phyloP scores from a whole-genome alignment of 2,797 vertebrate genomes.

The Lophotriccus pileatus region DNA sequence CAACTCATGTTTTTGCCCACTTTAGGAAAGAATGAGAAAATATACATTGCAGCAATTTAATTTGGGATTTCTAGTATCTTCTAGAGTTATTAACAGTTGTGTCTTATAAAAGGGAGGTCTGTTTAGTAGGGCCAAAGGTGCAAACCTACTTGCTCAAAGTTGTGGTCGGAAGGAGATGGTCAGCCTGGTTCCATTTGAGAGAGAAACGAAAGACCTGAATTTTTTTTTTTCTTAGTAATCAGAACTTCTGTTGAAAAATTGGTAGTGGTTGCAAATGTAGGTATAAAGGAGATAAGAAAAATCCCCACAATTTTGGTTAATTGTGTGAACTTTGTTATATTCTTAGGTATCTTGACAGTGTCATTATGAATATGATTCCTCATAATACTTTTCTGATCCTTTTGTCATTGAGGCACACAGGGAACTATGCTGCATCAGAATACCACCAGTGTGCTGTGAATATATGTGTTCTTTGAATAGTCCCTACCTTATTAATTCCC shows the following conservation, averaged over 20 bases:
- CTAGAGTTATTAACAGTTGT: background rate
- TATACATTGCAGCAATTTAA: background rate
- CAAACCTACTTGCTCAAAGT: background rate
- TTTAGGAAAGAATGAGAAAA: background rate
- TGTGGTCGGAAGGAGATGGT: background rate
- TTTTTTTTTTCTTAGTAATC: background rate
- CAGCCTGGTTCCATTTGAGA: background rate
- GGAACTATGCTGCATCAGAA: background rate
- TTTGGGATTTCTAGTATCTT: background rate
- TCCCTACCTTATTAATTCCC: background rate
- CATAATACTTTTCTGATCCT: background rate
- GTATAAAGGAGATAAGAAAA: background rate
- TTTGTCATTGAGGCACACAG: background rate
- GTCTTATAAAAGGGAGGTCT: background rate
- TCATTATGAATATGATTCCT: background rate
- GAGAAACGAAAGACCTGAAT: background rate
- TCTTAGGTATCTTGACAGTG: background rate
- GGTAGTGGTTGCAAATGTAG: background rate
- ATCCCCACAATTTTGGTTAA: fast-evolving
- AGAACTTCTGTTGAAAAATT: background rate
- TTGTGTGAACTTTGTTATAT: background rate
- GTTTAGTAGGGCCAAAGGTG: background rate
- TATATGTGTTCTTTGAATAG: background rate
- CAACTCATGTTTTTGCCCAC: background rate
- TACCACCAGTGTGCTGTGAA: background rate